Percentiles rank a stretch among this genome's conserved stretches.
Conservation (phyloP, 2,113 vertebrate species). For the Bombycilla garrulus region DNA sequence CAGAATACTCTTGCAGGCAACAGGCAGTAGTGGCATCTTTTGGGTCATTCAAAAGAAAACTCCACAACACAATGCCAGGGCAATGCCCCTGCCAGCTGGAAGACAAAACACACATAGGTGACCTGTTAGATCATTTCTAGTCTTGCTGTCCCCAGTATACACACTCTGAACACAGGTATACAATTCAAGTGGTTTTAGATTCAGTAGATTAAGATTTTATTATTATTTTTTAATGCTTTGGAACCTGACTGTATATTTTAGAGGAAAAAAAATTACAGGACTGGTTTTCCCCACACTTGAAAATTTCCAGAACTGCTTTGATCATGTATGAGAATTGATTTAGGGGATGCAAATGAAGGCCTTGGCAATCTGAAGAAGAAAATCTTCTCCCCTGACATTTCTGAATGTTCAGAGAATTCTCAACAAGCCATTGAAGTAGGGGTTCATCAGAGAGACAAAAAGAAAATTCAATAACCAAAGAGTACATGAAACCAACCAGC, state of each 20-base stretch:
- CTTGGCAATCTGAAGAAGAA: conserved; percentile 24
- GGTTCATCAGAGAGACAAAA: conserved; percentile 28
- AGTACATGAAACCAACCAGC: not conserved
- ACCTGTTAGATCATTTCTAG: not conserved
- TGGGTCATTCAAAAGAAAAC: not conserved
- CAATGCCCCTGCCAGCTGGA: not conserved
- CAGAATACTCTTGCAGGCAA: not conserved
- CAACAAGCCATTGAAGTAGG: conserved; percentile 4
- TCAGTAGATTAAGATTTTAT: not conserved
- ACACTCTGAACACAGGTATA: not conserved
- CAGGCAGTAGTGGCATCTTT: not conserved
- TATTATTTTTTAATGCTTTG: not conserved
- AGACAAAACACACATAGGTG: not conserved
- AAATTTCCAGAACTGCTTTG: conserved; percentile 33
- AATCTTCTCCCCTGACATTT: conserved; percentile 46
- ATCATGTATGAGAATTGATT: conserved; percentile 46
- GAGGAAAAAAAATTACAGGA: not conserved
- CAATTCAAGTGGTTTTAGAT: not conserved
- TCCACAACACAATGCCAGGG: not conserved
- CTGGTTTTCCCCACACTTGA: not conserved
- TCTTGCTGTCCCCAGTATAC: not conserved
- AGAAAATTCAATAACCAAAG: conserved; percentile 20
- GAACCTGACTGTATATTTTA: not conserved
- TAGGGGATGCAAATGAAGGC: conserved; percentile 60
- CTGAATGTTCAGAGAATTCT: conserved; percentile 42